phyloP scores from a whole-genome alignment of 2,113 vertebrate genomes.

The Salminus brasiliensis region DNA sequence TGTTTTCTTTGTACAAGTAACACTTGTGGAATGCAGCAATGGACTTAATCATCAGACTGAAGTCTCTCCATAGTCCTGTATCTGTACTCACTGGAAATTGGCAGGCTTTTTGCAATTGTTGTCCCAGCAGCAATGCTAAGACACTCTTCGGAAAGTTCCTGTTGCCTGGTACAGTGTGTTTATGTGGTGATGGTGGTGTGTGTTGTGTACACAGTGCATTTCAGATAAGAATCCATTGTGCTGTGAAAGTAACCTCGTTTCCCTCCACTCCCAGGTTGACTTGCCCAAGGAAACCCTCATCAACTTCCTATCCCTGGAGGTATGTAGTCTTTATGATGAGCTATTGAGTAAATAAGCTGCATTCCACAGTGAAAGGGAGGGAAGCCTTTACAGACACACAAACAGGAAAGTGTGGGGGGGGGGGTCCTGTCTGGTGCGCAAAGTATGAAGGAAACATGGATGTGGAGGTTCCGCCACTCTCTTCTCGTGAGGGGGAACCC shows the following conservation, averaged over 20 bases:
- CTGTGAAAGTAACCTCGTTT: slow-evolving; percentile 26
- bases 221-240: slow-evolving; percentile 57
- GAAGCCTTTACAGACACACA: slow-evolving; percentile 37
- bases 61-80: not conserved
- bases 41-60: not conserved
- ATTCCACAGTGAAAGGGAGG: slow-evolving; percentile 32
- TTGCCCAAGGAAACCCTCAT: slow-evolving; percentile 91
- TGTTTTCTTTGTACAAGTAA: not conserved
- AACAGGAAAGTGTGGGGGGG: slow-evolving; percentile 62
- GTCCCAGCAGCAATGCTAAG: not conserved
- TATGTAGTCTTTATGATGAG: slow-evolving; percentile 71
- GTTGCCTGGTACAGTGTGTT: slow-evolving; percentile 9
- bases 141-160: slow-evolving; percentile 18
- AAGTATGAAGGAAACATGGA: slow-evolving; percentile 50
- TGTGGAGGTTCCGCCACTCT: slow-evolving; percentile 38
- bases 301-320: slow-evolving; percentile 93
- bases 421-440: slow-evolving; percentile 67
- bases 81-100: not conserved
- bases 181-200: not conserved
- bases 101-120: not conserved
- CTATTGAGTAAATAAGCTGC: slow-evolving; percentile 64
- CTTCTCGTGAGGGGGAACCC: slow-evolving; percentile 60
- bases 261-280: slow-evolving; percentile 82
- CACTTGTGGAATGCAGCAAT: not conserved
- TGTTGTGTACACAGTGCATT: slow-evolving; percentile 11